Conservation (phyloP, 2,797 vertebrate species). For the Hypotaenidia okinawae region DNA sequence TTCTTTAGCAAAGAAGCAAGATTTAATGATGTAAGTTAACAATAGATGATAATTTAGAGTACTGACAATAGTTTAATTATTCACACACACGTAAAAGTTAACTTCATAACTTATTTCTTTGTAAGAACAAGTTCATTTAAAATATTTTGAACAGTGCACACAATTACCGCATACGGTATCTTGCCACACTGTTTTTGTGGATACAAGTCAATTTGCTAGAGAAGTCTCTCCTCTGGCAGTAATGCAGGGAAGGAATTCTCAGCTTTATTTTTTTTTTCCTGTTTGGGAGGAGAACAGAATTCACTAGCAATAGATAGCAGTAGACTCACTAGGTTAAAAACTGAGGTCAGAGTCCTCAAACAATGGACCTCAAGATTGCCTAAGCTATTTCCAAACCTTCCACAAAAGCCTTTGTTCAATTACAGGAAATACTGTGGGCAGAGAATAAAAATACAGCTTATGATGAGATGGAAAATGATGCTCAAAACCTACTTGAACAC, state of each 20-base stretch:
- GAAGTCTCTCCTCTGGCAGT: conserved; percentile 35
- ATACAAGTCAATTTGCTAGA: conserved; percentile 69
- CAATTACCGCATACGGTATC: conserved; percentile 66
- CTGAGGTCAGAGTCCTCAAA: not conserved
- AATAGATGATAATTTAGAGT: conserved; percentile 85
- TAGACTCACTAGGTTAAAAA: not conserved
- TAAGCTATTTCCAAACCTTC: conserved; percentile 18
- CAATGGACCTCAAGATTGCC: not conserved
- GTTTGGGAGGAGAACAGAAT: not conserved
- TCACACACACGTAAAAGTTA: conserved; percentile 81
- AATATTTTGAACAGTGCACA: conserved; percentile 79
- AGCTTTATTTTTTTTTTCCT: not conserved
- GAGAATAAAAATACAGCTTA: conserved; percentile 10
- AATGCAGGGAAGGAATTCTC: conserved; percentile 7
- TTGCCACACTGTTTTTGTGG: conserved; percentile 64
- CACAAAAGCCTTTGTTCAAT: conserved; percentile 14
- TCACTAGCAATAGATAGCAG: not conserved
- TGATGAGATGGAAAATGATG: not conserved
- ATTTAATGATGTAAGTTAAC: conserved; percentile 84
- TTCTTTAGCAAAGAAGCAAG: conserved; percentile 82
- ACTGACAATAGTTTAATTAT: conserved; percentile 86
- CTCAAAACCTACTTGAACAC: conserved; percentile 3
- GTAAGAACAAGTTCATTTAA: conserved; percentile 78
- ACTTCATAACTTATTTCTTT: conserved; percentile 82
- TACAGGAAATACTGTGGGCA: conserved; percentile 6